These are phyloP conservation scores for Ylistrum balloti DNA, from an alignment of 1,140 invertebrate genomes.

Conservation along the genomic window DNA sequence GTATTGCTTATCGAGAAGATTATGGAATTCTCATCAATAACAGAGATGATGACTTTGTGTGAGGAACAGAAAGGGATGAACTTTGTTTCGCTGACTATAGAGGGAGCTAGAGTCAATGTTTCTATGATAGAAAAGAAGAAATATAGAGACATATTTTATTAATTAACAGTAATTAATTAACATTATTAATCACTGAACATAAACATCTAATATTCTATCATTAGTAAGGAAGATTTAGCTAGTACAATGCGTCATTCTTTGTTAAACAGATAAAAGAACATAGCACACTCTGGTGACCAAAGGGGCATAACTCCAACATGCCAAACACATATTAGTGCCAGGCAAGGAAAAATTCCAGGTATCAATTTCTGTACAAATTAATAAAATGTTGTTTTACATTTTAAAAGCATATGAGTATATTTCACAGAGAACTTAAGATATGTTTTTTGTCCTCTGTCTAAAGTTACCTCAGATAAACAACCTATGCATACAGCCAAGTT, in stretches of 20 bases:
- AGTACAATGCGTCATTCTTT: no score
- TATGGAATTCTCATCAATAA: not conserved
- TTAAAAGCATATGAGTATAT: not conserved
- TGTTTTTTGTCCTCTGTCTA: not conserved
- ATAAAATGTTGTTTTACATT: not conserved
- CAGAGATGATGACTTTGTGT: not conserved
- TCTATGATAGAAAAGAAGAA: not conserved
- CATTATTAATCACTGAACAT: no score
- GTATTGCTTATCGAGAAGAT: not conserved
- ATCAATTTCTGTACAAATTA: not conserved
- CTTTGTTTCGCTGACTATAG: not conserved
- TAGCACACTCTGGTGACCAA: not conserved
- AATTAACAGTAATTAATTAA: no score
- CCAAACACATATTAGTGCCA: not conserved
- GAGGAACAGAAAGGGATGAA: not conserved
- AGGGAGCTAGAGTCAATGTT: not conserved
- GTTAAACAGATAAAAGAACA: not conserved
- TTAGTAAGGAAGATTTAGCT: not conserved
- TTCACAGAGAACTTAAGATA: no score
- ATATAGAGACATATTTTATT: no score
- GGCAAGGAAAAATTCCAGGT: not conserved
- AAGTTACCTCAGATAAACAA: not conserved
- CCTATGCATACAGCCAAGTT: not conserved
- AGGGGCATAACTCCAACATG: conserved; percentile 9
- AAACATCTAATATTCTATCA: no score